Conservation (phyloP, 2,888 invertebrate genomes). For the Spisula subtruncata region DNA sequence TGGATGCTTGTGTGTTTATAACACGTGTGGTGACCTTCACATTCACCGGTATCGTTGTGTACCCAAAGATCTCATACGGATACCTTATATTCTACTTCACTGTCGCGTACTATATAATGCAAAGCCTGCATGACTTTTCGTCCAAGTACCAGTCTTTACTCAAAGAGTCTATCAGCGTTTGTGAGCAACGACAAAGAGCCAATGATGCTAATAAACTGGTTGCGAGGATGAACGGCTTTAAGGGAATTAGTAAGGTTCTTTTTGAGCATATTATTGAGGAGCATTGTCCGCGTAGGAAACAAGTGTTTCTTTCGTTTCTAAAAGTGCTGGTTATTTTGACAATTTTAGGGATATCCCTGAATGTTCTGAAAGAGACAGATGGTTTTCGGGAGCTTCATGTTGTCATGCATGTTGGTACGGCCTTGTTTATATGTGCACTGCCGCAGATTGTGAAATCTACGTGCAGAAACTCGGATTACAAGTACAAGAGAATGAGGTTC, state of each 20-base stretch:
- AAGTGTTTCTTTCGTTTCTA: conserved; percentile 65
- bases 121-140: conserved; percentile 53
- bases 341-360: conserved; percentile 62
- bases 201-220: conserved; percentile 38
- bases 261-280: conserved; percentile 68
- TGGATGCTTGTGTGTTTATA: conserved; percentile 68
- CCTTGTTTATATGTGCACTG: conserved; percentile 70
- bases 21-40: conserved; percentile 65
- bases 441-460: conserved; percentile 68
- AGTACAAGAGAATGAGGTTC: conserved; percentile 26
- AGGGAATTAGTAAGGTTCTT: conserved; percentile 50
- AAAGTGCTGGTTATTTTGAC: conserved; percentile 61
- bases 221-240: conserved; percentile 4
- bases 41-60: conserved; percentile 69
- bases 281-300: conserved; percentile 64
- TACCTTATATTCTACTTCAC: conserved; percentile 69
- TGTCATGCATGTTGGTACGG: conserved; percentile 71
- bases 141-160: conserved; percentile 57
- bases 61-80: conserved; percentile 68
- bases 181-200: conserved; percentile 36
- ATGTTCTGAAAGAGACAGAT: conserved; percentile 65
- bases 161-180: conserved; percentile 36
- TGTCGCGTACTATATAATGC: conserved; percentile 65
- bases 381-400: conserved; percentile 65
- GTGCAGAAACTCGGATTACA: conserved; percentile 35